Percentiles rank a stretch among this genome's conserved stretches.
Evolutionary conservation across 2,888 invertebrate genomes (phyloP).

Genomic region (Cantharis rustica): DNA sequence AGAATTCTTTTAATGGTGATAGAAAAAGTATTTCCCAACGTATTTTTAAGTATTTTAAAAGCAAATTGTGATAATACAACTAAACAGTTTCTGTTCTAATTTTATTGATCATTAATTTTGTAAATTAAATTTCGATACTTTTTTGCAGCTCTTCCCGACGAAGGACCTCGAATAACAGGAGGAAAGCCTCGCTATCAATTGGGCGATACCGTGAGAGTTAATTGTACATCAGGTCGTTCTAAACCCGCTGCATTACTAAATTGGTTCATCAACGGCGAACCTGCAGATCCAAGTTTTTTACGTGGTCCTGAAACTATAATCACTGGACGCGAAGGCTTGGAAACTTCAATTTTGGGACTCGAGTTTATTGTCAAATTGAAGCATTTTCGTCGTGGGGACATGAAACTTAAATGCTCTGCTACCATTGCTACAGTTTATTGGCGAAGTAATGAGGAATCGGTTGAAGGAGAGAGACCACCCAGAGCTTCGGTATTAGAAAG

Average conservation of each 20-base stretch:
- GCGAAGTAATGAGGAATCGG: constrained; percentile 87
- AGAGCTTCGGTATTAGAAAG: constrained; percentile 79
- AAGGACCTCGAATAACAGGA: constrained; percentile 81
- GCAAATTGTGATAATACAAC: constrained; percentile 18
- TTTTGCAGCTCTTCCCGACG: constrained; percentile 72
- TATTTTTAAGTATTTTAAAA: background rate
- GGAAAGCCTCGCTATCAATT: constrained; percentile 81
- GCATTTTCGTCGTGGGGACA: constrained; percentile 83
- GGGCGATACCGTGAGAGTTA: constrained; percentile 80
- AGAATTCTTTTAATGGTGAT: constrained; percentile 35
- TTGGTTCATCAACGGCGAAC: constrained; percentile 88
- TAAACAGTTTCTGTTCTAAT: background rate
- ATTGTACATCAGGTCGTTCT: constrained; percentile 83
- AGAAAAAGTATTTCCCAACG: background rate
- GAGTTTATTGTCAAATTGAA: constrained; percentile 80
- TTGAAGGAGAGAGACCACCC: constrained; percentile 76
- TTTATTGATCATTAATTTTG: background rate
- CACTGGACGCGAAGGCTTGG: constrained; percentile 69
- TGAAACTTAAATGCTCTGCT: constrained; percentile 88
- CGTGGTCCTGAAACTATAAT: constrained; percentile 60
- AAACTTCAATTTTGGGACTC: constrained; percentile 76
- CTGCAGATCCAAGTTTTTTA: constrained; percentile 59
- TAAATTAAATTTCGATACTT: background rate
- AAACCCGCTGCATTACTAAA: constrained; percentile 81
- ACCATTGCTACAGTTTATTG: constrained; percentile 86